Percentiles rank a stretch among this genome's conserved stretches.
Evolutionary conservation across 35 echinoderm and acorn worm species (phyloP).

Genomic region (Lytechinus variegatus): DNA sequence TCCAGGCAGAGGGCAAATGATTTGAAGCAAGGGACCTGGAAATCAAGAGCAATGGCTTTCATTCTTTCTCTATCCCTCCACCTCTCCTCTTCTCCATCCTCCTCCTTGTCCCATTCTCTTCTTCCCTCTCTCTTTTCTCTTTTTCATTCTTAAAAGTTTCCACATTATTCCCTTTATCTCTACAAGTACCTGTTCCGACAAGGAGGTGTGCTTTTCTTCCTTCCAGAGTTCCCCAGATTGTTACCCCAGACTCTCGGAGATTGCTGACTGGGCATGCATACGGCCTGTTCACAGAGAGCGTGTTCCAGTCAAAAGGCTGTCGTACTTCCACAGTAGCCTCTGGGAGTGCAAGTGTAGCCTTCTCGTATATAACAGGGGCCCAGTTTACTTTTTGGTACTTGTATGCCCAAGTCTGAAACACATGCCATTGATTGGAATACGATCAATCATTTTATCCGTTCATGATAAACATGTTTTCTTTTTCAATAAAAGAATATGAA

Average conservation of each 20-base stretch:
- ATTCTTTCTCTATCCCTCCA: too few species aligned
- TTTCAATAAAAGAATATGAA: too few species aligned
- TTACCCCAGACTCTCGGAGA: conserved; percentile 36
- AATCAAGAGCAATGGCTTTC: too few species aligned
- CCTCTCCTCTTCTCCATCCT: too few species aligned
- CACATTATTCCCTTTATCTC: too few species aligned
- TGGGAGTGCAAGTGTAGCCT: conserved; percentile 69
- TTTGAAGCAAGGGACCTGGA: too few species aligned
- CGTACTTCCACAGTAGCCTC: conserved; percentile 75
- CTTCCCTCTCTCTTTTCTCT: too few species aligned
- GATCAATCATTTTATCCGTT: too few species aligned
- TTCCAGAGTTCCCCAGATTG: conserved; percentile 82
- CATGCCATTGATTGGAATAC: not conserved
- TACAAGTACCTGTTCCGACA: conserved; percentile 68
- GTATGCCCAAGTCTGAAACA: conserved; percentile 78
- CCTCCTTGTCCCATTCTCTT: too few species aligned
- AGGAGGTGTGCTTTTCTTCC: conserved; percentile 81
- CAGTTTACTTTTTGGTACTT: conserved; percentile 78
- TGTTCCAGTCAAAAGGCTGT: conserved; percentile 75
- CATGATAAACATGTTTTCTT: too few species aligned
- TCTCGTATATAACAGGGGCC: conserved; percentile 87
- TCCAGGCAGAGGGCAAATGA: too few species aligned
- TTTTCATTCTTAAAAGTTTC: too few species aligned
- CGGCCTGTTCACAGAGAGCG: conserved; percentile 10
- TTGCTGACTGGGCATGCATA: conserved; percentile 56